These are phyloP conservation scores for Stylophora pistillata DNA, from an alignment of 64 coral and sea anemone species.

Conservation along the genomic window DNA sequence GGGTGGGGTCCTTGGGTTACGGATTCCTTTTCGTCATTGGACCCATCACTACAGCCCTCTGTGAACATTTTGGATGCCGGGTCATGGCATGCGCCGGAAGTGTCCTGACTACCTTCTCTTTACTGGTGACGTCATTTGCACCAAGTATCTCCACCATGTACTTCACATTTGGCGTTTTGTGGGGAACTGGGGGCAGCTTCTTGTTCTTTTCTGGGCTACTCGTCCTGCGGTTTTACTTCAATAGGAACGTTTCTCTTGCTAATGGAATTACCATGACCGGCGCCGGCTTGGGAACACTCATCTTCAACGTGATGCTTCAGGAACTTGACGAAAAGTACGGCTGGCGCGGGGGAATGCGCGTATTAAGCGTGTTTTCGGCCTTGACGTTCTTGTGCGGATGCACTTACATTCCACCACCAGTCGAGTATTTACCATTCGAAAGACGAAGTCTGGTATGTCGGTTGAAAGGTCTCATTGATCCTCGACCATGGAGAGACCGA, in stretches of 20 bases:
- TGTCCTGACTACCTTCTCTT: neutral
- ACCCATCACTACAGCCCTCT: constrained; percentile 42
- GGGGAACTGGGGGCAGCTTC: constrained; percentile 71
- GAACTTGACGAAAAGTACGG: constrained; percentile 40
- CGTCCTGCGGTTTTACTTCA: constrained; percentile 56
- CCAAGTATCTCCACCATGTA: constrained; percentile 53
- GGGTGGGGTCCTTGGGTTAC: constrained; percentile 66
- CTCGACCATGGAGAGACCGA: constrained; percentile 60
- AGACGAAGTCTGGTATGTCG: constrained; percentile 4
- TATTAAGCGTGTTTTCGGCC: constrained; percentile 48
- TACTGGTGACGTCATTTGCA: constrained; percentile 50
- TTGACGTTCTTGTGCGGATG: constrained; percentile 52
- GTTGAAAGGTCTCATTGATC: constrained; percentile 37
- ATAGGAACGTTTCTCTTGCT: constrained; percentile 44
- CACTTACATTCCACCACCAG: constrained; percentile 49
- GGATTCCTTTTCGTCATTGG: constrained; percentile 60
- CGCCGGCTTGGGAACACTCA: constrained; percentile 54
- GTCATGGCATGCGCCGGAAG: constrained; percentile 51
- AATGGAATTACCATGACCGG: constrained; percentile 71
- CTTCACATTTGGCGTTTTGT: constrained; percentile 69
- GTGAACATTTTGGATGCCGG: constrained; percentile 68
- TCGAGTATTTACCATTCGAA: neutral
- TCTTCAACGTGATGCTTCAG: constrained; percentile 47
- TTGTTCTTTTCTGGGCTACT: constrained; percentile 52
- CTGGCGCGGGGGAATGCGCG: constrained; percentile 58